Base-by-base conservation (phyloP, 64 coral and sea anemone species). In the Pocillopora damicornis region DNA sequence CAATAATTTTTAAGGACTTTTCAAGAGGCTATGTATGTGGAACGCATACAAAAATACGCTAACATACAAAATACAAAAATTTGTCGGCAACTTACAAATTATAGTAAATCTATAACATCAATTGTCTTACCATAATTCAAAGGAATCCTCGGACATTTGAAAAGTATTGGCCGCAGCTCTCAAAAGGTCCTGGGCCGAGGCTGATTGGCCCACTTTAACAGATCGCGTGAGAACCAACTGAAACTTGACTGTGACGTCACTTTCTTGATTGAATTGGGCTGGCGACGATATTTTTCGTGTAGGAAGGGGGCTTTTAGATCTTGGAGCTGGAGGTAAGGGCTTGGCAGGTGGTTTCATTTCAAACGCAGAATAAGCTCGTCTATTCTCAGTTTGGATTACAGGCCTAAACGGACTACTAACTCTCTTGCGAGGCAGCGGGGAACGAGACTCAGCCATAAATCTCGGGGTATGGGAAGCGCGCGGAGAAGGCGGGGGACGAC, bases 151-250 rank as follows among this genome's bases (percentile, higher is more conserved):
- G 45, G 94, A 56, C 7, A 96, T 13, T 14, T 71, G 78, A 18
- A 96, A 79, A 4, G 90, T 78, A 14, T 87, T 72, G 38, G 94
- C 94, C 12, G 94, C 94, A 20, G 94, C 91, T 45, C 61, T 61
- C 20, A 75, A 80, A 67, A 96, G 76, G 34, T 96, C 87, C 15
- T 75, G 37, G 36, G 91, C 62, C 60, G 94, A 92, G 42, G 87
- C 81, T 56, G 75, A 58, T 58, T 80, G 67, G 37, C 82, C 81
- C 2, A 96, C 83, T 88, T 92, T 91, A 13, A 96, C 61, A 15
- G 94, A 87, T 34, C 94, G 90, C 64, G 90, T 96, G 65, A 96
- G 59, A 81, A 96, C 69, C 8, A 92, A 71, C 73, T 96, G 90
- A 35, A 96, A 60, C 15, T 79, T 95, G 12, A 95, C 88, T n/a